Evolutionary conservation across 2,113 vertebrate species (phyloP), one percentile per base, ranked within the genome.

Genomic region (Pagrus major): DNA sequence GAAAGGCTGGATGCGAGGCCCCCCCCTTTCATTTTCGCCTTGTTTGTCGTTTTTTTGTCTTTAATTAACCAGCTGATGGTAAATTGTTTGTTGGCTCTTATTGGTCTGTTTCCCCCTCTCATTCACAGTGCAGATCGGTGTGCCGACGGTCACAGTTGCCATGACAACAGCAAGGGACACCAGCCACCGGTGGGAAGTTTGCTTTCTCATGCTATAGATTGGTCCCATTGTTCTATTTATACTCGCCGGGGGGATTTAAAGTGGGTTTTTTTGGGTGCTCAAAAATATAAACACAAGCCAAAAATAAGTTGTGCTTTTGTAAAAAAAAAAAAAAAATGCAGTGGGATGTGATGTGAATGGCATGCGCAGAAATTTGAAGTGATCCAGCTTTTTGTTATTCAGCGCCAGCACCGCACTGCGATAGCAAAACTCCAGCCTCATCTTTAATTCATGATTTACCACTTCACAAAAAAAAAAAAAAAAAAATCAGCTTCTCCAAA

Each of bases 401-500:
- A 74, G 65, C 14, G 12, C 46, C 70, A 78, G 84, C 72, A 31
- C 46, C 9, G 5, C 68, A 25, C 44, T 68, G 76, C 39, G 27
- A 86, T 79, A 77, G 81, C 65, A 85, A 75, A 89, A 90, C 79
- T 74, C 78, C 31, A 59, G 75, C 61, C 44, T 89, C 71, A 91
- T 89, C 81, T 92, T 90, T 89, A 86, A 92, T 88, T 91, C 75
- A 91, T 88, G 68, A 65, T 81, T 87, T 78, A 72, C 69, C 73
- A 84, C 80, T 81, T 87, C 52, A 82, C 23, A 64, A 65, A 71
- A 51, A 79, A 56, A 56, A 51, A 79, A 56, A 56, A 75, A 78
- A 41, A 65, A 64, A 65, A 64, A 58, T 27, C 42, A 39, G 61
- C 47, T 69, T 84, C 83, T 79, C 55, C 79, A 75, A 85, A 91